phyloP scores from a whole-genome alignment of 2,888 invertebrate genomes.

The Clostera curtula region DNA sequence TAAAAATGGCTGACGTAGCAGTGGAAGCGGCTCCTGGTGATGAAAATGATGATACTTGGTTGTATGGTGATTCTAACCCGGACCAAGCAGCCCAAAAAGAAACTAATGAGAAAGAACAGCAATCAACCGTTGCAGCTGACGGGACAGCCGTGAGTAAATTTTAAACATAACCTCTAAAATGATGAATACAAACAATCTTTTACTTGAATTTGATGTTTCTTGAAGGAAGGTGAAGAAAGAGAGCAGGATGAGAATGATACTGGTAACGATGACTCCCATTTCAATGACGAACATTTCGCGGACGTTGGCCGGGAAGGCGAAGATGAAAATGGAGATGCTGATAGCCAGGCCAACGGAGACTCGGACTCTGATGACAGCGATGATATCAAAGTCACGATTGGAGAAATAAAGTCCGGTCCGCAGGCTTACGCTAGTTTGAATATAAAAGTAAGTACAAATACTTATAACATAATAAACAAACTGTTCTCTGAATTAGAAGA shows the following conservation, averaged over 20 bases:
- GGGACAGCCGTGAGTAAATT: slow-evolving; percentile 22
- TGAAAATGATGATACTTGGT: slow-evolving; percentile 91
- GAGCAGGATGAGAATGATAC: slow-evolving; percentile 62
- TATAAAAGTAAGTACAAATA: slow-evolving; percentile 72
- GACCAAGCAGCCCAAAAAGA: slow-evolving; percentile 41
- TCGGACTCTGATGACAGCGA: slow-evolving; percentile 84
- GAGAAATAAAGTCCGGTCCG: slow-evolving; percentile 87
- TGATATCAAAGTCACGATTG: slow-evolving; percentile 94
- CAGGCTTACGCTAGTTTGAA: slow-evolving; percentile 82
- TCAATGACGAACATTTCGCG: slow-evolving; percentile 66
- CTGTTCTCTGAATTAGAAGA: no score
- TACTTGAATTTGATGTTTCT: slow-evolving; percentile 1
- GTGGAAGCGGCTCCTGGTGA: slow-evolving; percentile 54
- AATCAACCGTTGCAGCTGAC: slow-evolving; percentile 16
- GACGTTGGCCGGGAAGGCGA: slow-evolving; percentile 55
- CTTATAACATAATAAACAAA: no score
- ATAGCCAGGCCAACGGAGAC: slow-evolving; percentile 74
- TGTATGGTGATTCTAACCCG: slow-evolving; percentile 86
- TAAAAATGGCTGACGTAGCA: slow-evolving; percentile 59
- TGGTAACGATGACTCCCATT: slow-evolving; percentile 65
- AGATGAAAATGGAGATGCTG: slow-evolving; percentile 59
- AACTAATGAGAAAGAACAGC: slow-evolving; percentile 28
- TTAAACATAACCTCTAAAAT: slow-evolving; percentile 21
- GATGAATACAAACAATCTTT: not conserved
- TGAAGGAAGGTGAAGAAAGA: slow-evolving; percentile 57